Base-by-base conservation (phyloP, 2,888 invertebrate genomes). In the Apamea crenata region DNA sequence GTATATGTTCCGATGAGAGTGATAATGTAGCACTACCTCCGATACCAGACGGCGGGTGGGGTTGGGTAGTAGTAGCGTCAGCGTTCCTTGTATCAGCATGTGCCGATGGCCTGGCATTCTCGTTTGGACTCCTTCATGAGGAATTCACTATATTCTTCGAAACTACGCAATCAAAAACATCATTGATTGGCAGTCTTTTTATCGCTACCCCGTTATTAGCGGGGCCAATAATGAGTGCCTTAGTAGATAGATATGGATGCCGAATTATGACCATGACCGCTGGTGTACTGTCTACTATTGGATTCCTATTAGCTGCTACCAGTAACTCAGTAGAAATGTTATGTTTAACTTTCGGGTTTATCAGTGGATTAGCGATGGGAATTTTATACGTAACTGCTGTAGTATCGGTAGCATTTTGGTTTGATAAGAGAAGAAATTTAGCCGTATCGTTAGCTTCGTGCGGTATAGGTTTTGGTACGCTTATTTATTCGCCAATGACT, bases 381-480 rank as follows among this genome's bases (percentile, higher is more conserved):
- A 96, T 98, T 80, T 98, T 98, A 89, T 99, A 99, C 93, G 99
- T 99, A 36, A 98, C 99, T 3, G 98, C 99, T 12, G 99, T 99
- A 6, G 99, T 99, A 0, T 98, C 98, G 66, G 98, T 99, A 66
- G 99, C 99, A 0, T 99, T 98, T 93, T 99, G 99, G 98, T 99
- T 99, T 91, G 99, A 99, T 91, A 98, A 98, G 93, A 98, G 98
- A 93, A 97, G 99, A 74, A 98, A 98, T 53, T 97, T 99, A 83
- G 99, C 99, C 3, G 98, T 99, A 1, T 98, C 99, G 12, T 96
- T 99, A 78, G 98, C 99, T 0, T 99, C 99, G 0, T 98, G 98
- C 85, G 99, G 99, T 5, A 98, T 99, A 0, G 99, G 99, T 0
- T 98, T 99, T 80, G 99, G 99, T 36, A 99, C 99, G 0, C 98